Conservation (phyloP, 2,797 vertebrate species). For the Xenops minutus region DNA sequence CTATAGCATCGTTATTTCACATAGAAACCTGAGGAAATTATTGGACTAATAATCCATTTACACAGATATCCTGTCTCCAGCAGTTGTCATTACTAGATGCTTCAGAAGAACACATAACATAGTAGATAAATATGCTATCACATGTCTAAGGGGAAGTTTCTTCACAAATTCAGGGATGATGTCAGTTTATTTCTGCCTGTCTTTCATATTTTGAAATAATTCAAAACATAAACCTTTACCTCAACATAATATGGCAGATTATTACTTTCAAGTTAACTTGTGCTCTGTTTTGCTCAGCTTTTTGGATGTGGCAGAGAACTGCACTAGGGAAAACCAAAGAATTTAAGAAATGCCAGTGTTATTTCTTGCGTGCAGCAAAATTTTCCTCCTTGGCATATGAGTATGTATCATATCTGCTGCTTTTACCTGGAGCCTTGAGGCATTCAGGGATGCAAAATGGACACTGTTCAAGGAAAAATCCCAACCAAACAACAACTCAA, state of each 20-base stretch:
- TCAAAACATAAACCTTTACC: background rate
- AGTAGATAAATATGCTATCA: background rate
- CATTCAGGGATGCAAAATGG: background rate
- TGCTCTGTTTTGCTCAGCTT: background rate
- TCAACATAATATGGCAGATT: background rate
- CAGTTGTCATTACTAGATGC: background rate
- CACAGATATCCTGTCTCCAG: background rate
- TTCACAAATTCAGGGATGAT: background rate
- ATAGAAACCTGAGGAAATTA: background rate
- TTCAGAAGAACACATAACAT: background rate
- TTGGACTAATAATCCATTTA: conserved; percentile 6
- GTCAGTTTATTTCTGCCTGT: background rate
- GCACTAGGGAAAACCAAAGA: background rate
- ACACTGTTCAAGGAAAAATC: background rate
- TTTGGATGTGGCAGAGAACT: background rate
- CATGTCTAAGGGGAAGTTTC: background rate
- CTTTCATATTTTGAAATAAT: background rate
- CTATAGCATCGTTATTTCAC: background rate
- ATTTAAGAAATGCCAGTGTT: background rate
- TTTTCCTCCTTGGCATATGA: background rate
- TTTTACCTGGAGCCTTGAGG: background rate
- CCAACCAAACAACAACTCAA: background rate
- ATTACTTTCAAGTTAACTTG: background rate
- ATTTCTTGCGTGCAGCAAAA: background rate
- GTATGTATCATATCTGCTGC: background rate